Base-by-base conservation (phyloP, 2,888 invertebrate species). In the Drosophila flavopinicola region DNA sequence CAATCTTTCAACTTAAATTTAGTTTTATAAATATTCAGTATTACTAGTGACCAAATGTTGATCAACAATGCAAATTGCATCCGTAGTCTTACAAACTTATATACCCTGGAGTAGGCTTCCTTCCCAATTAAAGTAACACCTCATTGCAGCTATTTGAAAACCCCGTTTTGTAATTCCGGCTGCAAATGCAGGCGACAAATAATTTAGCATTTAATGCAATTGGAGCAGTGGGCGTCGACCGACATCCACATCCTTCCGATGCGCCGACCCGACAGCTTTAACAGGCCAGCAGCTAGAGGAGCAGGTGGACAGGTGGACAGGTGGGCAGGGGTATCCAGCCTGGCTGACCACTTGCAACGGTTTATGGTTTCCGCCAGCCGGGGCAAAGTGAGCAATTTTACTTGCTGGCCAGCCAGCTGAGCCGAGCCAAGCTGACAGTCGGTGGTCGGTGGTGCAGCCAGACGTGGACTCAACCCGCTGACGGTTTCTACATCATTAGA, bases 401-500 rank as follows among this genome's bases (percentile, higher is more conserved):
- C 27, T 11, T 20, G 24, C 30, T 32, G 38, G 24, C 23, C 51
- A 57, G 39, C 35, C 33, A 48, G 11, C 38, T 17, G 39, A 11
- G n/a, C 25, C 1, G 13, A 25, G 24, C 9, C 39, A 42, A n/a
- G n/a, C n/a, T n/a, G n/a, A n/a, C n/a, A n/a, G n/a, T n/a, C n/a
- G n/a, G n/a, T n/a, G n/a, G n/a, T n/a, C n/a, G n/a, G n/a, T n/a
- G n/a, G 20, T 38, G 30, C 41, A 49, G 27, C 39, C 47, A 48
- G 47, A 51, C 58, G 33, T 25, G 47, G 6, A 41, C 13, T 10
- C 51, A 60, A 58, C 32, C 45, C 52, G 25, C 38, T 66, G 67
- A 59, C 63, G 57, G 35, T 60, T 64, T 68, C 76, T 65, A 60
- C 79, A 79, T 75, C 84, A 79, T 79, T 79, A 79, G 80, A 53